A percentile compares a stretch with the other conserved stretches of the same genome.
These are phyloP conservation scores for Acrocephalus kingi DNA, from an alignment of 2,113 vertebrate genomes.

Conservation along the genomic window DNA sequence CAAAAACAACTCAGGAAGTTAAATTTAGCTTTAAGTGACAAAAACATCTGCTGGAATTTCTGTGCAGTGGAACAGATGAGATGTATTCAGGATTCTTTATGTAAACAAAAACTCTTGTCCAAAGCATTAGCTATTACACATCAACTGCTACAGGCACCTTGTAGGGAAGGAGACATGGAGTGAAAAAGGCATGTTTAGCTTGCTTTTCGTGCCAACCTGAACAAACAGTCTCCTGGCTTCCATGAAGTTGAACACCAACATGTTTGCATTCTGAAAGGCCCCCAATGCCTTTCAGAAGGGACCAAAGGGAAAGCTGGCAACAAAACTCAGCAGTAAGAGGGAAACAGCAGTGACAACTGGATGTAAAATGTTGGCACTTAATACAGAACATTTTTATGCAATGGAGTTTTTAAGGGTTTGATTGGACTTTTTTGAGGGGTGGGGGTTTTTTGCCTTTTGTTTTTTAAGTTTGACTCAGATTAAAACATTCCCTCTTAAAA, in stretches of 20 bases:
- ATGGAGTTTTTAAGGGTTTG: background rate
- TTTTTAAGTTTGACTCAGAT: background rate
- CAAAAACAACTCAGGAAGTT: background rate
- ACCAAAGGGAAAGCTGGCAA: background rate
- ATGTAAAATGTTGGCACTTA: background rate
- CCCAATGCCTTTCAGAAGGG: fast-evolving
- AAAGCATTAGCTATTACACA: background rate
- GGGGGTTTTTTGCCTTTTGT: fast-evolving
- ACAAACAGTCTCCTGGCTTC: background rate
- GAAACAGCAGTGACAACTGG: background rate
- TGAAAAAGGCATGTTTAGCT: background rate
- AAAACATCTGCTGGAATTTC: slow-evolving; percentile 24
- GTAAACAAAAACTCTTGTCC: background rate
- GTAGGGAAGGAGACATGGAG: background rate
- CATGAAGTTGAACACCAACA: background rate
- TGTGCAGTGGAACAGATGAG: background rate
- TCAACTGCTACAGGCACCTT: background rate
- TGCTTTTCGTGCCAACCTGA: background rate
- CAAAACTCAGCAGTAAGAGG: background rate
- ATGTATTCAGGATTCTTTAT: background rate
- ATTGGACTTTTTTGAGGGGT: background rate
- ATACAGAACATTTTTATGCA: background rate
- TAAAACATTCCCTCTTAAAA: background rate
- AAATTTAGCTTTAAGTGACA: slow-evolving; percentile 13
- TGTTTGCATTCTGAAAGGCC: background rate